These are phyloP conservation scores for Fopius arisanus DNA, from an alignment of 1,140 invertebrate species.

Conservation along the genomic window DNA sequence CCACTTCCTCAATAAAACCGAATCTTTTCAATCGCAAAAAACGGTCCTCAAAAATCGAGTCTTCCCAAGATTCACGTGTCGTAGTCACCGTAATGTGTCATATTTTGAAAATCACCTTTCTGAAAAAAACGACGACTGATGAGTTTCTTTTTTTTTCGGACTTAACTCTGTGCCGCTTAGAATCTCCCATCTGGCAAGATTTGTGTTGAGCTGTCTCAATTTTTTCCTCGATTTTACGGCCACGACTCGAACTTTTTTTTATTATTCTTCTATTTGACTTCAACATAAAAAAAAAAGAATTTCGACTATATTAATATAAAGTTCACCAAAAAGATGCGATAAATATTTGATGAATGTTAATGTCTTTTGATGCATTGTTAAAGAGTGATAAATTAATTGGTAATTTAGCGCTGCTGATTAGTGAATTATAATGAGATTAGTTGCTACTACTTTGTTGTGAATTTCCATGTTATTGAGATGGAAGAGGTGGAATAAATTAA, in stretches of 20 bases:
- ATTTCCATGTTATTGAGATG: not conserved
- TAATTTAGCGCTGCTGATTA: not conserved
- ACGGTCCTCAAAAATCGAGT: constrained; percentile 3
- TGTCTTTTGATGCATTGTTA: no score
- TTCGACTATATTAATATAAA: no score
- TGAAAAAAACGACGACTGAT: not conserved
- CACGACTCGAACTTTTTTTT: no score
- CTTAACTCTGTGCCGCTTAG: not conserved
- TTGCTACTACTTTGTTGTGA: not conserved
- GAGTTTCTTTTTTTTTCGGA: not conserved
- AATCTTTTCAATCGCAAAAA: constrained; percentile 13
- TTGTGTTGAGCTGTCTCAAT: not conserved
- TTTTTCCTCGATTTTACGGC: no score
- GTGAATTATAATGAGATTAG: not conserved
- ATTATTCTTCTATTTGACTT: no score
- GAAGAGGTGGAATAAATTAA: constrained; percentile 3
- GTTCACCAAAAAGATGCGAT: no score
- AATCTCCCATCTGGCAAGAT: not conserved
- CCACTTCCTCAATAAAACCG: constrained; percentile 39
- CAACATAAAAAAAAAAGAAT: no score
- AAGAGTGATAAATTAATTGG: not conserved
- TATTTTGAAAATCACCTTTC: not conserved
- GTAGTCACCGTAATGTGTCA: not conserved
- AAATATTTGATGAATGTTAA: no score
- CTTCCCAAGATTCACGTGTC: constrained; percentile 22